phyloP scores from a whole-genome alignment of 2,113 vertebrate genomes.

The Benitochromis conjunctus region DNA sequence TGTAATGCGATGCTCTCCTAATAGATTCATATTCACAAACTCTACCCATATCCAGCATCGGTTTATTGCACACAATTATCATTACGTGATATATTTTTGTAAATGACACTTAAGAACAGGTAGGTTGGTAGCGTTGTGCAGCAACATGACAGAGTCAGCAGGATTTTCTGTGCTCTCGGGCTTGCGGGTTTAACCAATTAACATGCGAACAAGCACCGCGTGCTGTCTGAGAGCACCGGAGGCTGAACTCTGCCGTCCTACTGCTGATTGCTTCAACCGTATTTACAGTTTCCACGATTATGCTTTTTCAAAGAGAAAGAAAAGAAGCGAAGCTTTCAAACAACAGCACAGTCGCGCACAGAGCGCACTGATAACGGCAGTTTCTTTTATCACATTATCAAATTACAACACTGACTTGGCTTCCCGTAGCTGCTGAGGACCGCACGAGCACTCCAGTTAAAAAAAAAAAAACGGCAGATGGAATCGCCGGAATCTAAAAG shows the following conservation, averaged over 20 bases:
- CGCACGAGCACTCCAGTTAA: rapidly evolving
- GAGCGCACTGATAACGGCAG: not conserved
- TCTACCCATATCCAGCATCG: not conserved
- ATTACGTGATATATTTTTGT: not conserved
- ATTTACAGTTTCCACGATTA: not conserved
- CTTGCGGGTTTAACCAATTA: not conserved
- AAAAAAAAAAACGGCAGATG: not conserved
- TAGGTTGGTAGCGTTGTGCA: not conserved
- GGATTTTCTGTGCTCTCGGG: not conserved
- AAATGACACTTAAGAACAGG: not conserved
- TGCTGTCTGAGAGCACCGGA: not conserved
- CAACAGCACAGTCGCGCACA: not conserved
- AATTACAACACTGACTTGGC: not conserved
- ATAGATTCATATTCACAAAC: not conserved
- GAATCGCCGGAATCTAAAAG: not conserved
- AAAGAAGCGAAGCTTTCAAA: not conserved
- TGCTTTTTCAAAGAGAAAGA: not conserved
- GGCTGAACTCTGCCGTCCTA: conserved; percentile 1
- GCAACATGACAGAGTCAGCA: conserved; percentile 9
- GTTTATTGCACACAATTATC: not conserved
- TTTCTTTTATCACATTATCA: not conserved
- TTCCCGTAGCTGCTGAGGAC: not conserved
- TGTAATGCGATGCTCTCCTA: not conserved
- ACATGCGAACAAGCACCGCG: conserved; percentile 26
- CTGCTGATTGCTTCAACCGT: not conserved